Base-by-base conservation (phyloP, 2,113 vertebrate species). In the Gopherus flavomarginatus region DNA sequence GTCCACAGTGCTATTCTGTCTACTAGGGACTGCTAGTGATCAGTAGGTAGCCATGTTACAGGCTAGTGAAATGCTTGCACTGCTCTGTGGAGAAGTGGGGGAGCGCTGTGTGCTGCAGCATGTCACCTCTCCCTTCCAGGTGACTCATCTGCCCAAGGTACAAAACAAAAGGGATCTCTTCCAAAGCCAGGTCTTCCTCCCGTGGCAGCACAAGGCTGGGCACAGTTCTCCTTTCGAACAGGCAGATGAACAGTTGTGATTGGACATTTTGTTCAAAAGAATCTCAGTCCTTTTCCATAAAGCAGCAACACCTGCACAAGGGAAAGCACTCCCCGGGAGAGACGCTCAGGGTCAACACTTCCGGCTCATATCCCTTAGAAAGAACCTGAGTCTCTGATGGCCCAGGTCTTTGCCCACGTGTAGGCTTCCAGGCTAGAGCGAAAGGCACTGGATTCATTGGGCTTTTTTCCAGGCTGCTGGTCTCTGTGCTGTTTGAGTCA, bases 401-500 rank as follows among this genome's bases (percentile, higher is more conserved):
- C 83, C 88, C 90, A 62, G 90, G 69, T 21, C 80, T 0, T 0
- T 6, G 85, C 26, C 83, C 87, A 75, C 87, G 59, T 54, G 1
- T 1, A 0, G 42, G 69, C n/a, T n/a, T 11, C 42, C 27, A 24
- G 0, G 0, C 82, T 56, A 0, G 0, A 0, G 16, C 35, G 42
- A 5, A 57, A 26, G 29, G 62, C 1, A 22, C 9, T 5, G 82
- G 42, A 16, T 54, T 26, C 26, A 31, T 14, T 31, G 31, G 29
- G 91, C 50, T 16, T 4, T 3, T 1, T 90, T 10, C 22, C 85
- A 57, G 87, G 54, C 77, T 2, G 50, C 0, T 0, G 2, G 0
- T 0, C 75, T 24, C 85, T 24, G 72, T 59, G 92, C 44, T 16
- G 57, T 82, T 59, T 0, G 19, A 62, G 85, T 29, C 80, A 27